Evolutionary conservation across 1,140 invertebrate genomes (phyloP).

Genomic region (Wasmannia auropunctata): DNA sequence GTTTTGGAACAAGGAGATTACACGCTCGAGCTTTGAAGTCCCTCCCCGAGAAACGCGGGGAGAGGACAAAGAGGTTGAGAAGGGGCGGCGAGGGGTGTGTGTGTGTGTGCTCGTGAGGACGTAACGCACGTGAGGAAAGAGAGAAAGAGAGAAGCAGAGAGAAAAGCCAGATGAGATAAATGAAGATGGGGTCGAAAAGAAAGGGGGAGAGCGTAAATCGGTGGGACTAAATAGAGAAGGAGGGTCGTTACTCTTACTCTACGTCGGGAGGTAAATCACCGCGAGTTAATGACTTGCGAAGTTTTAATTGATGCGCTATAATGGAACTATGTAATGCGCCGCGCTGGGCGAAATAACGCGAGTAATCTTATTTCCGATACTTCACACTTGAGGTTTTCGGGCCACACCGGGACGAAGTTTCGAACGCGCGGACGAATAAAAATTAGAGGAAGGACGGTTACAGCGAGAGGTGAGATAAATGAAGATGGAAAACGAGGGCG

Average conservation of each 20-base stretch:
- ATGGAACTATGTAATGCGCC: slow-evolving; percentile 34
- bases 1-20: slow-evolving; percentile 69
- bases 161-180: slow-evolving; percentile 9
- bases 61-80: neutral
- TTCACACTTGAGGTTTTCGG: slow-evolving; percentile 7
- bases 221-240: slow-evolving; percentile 3
- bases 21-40: slow-evolving; percentile 51
- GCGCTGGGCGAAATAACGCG: slow-evolving; percentile 12
- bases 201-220: neutral
- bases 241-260: slow-evolving; percentile 30
- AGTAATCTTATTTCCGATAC: slow-evolving; percentile 31
- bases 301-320: slow-evolving; percentile 44
- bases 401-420: neutral
- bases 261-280: slow-evolving; percentile 26
- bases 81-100: neutral
- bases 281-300: slow-evolving; percentile 45
- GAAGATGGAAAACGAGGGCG: slow-evolving; percentile 39
- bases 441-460: slow-evolving; percentile 5
- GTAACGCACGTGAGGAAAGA: neutral
- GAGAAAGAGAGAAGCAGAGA: neutral
- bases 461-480: slow-evolving; percentile 37
- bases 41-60: neutral
- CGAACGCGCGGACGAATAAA: neutral
- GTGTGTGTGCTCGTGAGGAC: neutral
- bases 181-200: neutral